A percentile compares a stretch with the other conserved stretches of the same genome.
These are phyloP conservation scores for Phodopus roborovskii DNA, from an alignment of 2,113 vertebrate species.

Conservation along the genomic window DNA sequence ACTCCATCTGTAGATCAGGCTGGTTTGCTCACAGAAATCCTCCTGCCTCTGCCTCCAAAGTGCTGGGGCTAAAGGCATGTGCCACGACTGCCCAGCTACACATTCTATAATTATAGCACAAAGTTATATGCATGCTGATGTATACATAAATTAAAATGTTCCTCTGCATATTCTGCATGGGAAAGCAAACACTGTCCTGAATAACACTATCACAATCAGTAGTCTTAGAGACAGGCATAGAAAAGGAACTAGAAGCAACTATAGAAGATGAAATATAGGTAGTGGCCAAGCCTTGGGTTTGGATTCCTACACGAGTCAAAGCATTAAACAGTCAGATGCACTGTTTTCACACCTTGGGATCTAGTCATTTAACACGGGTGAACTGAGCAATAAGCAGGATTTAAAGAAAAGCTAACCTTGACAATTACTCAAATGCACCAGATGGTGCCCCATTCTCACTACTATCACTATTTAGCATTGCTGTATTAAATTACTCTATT, in stretches of 20 bases:
- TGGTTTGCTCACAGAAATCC: too few relatives aligned
- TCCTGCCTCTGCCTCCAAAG: too few relatives aligned
- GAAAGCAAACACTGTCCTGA: slow-evolving; percentile 1
- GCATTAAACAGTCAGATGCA: slow-evolving; percentile 24
- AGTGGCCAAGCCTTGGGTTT: slow-evolving; percentile 30
- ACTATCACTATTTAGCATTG: slow-evolving; percentile 67
- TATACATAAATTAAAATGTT: neutral
- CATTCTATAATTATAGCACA: neutral
- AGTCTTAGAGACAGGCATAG: slow-evolving; percentile 50
- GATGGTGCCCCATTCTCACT: slow-evolving; percentile 70
- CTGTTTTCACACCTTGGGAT: slow-evolving; percentile 54
- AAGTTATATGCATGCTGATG: neutral
- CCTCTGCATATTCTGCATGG: neutral
- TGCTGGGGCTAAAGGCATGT: too few relatives aligned
- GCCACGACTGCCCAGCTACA: neutral
- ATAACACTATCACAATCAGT: slow-evolving; percentile 34
- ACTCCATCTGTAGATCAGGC: too few relatives aligned
- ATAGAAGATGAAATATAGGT: slow-evolving; percentile 5
- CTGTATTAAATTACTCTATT: slow-evolving; percentile 66
- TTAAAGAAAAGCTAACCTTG: slow-evolving; percentile 72
- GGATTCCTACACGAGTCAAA: neutral
- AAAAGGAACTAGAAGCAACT: slow-evolving; percentile 42
- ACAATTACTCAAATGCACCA: slow-evolving; percentile 74
- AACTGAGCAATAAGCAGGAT: slow-evolving; percentile 54
- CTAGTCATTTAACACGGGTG: slow-evolving; percentile 53